These are phyloP conservation scores for Dryococelus australis DNA, from an alignment of 2,888 invertebrate genomes.

Conservation along the genomic window DNA sequence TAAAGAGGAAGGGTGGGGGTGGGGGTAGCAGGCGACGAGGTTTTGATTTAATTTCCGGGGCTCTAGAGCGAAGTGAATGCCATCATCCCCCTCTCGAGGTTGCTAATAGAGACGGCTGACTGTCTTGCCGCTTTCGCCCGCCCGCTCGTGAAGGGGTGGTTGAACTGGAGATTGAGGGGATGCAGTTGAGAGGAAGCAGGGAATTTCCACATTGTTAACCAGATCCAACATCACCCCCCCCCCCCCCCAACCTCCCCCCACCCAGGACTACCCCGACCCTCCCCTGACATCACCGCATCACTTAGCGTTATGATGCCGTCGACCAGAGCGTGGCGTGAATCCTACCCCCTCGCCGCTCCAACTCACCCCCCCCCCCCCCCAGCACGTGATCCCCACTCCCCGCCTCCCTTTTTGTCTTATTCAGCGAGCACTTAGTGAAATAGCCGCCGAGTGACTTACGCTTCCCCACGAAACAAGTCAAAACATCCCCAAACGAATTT, in stretches of 20 bases:
- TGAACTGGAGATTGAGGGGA: too few species aligned
- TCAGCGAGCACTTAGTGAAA: conserved; percentile 16
- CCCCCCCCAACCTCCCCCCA: background rate
- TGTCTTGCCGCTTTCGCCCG: background rate
- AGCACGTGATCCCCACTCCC: too few species aligned
- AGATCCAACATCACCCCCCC: conserved; percentile 6
- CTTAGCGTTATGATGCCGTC: conserved; percentile 40
- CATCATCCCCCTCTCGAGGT: background rate
- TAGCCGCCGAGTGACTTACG: conserved; percentile 7
- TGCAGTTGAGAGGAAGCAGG: background rate
- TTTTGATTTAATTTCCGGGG: background rate
- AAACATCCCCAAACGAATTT: background rate
- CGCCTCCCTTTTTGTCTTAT: conserved; percentile 1
- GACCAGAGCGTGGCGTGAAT: background rate
- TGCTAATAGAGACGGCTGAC: background rate
- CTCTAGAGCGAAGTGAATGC: background rate
- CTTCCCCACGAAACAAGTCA: conserved; percentile 1
- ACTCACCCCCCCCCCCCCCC: background rate
- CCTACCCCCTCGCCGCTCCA: conserved; percentile 6
- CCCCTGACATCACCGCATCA: conserved; percentile 31
- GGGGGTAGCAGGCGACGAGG: background rate
- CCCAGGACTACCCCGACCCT: background rate
- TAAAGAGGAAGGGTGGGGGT: background rate
- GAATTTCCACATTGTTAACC: conserved; percentile 22
- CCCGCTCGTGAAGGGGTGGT: background rate